A percentile compares a stretch with the other conserved stretches of the same genome.
These are phyloP conservation scores for Megathymus violae DNA, from an alignment of 1,140 invertebrate genomes.

Conservation along the genomic window DNA sequence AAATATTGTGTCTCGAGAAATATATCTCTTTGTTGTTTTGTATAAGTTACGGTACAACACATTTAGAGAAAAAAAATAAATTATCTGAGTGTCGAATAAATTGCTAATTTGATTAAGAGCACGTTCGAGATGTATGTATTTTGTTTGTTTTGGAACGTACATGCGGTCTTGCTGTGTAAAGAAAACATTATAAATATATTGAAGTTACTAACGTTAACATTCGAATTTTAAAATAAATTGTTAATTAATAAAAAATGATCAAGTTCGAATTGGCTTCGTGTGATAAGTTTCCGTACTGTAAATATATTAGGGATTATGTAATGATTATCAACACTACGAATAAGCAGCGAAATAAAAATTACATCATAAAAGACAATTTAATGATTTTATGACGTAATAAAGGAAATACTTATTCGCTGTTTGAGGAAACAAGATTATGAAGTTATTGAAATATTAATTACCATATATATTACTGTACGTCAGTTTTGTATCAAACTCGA, in stretches of 20 bases:
- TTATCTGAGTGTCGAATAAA: slow-evolving; percentile 5
- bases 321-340: too few species aligned
- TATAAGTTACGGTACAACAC: not conserved
- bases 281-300: too few species aligned
- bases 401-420: slow-evolving; percentile 20
- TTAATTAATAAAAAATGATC: too few species aligned
- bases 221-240: too few species aligned
- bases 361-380: not conserved
- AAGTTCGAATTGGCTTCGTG: too few species aligned
- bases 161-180: too few species aligned
- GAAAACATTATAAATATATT: too few species aligned
- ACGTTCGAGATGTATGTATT: slow-evolving; percentile 1
- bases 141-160: slow-evolving; percentile 2
- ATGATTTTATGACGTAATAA: slow-evolving; percentile 13
- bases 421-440: slow-evolving; percentile 5
- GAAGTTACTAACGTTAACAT: too few species aligned
- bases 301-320: too few species aligned
- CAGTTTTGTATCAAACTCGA: too few species aligned
- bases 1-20: too few species aligned
- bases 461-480: too few species aligned
- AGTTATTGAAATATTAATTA: not conserved
- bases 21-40: not conserved
- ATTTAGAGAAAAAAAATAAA: not conserved
- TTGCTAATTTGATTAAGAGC: slow-evolving; percentile 12
- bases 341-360: not conserved